Percentiles rank a stretch among this genome's conserved stretches.
Conservation (phyloP, 1,140 invertebrate genomes). For the Cyphomyrmex costatus region DNA sequence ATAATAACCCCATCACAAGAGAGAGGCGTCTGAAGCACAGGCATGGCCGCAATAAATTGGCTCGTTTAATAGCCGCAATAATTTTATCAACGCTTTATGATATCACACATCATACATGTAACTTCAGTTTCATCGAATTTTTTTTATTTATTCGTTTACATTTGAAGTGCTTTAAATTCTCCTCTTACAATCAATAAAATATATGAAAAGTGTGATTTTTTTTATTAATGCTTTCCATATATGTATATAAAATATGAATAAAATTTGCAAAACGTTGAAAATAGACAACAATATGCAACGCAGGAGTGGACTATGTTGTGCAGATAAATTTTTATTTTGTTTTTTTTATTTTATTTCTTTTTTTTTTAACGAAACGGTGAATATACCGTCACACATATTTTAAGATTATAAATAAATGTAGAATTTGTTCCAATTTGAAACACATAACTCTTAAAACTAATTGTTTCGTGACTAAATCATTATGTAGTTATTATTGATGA, state of each 20-base stretch:
- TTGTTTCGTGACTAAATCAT: not conserved
- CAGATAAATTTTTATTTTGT: not conserved
- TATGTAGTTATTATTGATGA: not conserved
- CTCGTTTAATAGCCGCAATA: slow-evolving; percentile 75
- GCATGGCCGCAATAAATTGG: slow-evolving; percentile 71
- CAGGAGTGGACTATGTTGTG: not conserved
- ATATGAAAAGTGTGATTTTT: slow-evolving; percentile 2
- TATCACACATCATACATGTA: not conserved
- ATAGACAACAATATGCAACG: not conserved
- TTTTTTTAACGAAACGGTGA: not conserved
- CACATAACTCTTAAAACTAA: not conserved
- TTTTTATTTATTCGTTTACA: not conserved
- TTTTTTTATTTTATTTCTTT: not conserved
- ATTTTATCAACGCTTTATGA: slow-evolving; percentile 59
- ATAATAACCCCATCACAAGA: slow-evolving; percentile 61
- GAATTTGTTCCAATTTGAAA: slow-evolving; percentile 28
- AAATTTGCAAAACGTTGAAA: slow-evolving; percentile 12
- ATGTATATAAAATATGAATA: slow-evolving; percentile 21
- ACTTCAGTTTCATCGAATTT: not conserved
- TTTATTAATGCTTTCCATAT: slow-evolving; percentile 2
- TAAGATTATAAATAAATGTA: not conserved
- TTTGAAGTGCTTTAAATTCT: not conserved
- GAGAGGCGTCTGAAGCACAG: slow-evolving; percentile 51
- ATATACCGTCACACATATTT: not conserved
- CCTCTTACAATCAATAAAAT: slow-evolving; percentile 37